These are phyloP conservation scores for Poecilia velifera DNA, from an alignment of 2,797 vertebrate genomes.

Conservation along the genomic window DNA sequence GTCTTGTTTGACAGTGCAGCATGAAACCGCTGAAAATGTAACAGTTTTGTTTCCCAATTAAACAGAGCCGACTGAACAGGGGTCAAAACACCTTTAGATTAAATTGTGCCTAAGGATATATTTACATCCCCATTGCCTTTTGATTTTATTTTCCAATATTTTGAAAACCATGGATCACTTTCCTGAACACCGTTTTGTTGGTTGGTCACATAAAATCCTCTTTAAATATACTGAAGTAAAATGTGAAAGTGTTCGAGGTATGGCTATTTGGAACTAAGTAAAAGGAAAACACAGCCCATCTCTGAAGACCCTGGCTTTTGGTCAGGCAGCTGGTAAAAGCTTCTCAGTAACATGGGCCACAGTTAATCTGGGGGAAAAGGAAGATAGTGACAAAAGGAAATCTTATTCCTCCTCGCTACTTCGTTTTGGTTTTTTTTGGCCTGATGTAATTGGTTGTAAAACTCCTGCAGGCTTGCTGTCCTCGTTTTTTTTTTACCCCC, in stretches of 20 bases:
- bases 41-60: no score
- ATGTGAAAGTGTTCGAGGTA: not conserved
- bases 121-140: not conserved
- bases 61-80: no score
- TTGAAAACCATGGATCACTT: not conserved
- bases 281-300: not conserved
- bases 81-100: no score
- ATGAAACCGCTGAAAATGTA: no score
- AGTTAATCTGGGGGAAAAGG: conserved; percentile 32
- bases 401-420: conserved; percentile 34
- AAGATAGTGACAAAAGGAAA: conserved; percentile 16
- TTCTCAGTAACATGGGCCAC: conserved; percentile 24
- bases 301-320: not conserved
- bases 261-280: not conserved
- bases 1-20: no score
- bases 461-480: conserved; percentile 46
- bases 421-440: not conserved
- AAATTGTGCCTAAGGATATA: not conserved
- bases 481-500: conserved; percentile 2
- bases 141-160: not conserved
- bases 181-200: not conserved
- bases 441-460: conserved; percentile 69
- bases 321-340: conserved; percentile 27
- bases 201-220: not conserved
- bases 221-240: not conserved